A percentile compares a stretch with the other conserved stretches of the same genome.
Conservation (phyloP, 2,113 vertebrate species). For the Camelus bactrianus region DNA sequence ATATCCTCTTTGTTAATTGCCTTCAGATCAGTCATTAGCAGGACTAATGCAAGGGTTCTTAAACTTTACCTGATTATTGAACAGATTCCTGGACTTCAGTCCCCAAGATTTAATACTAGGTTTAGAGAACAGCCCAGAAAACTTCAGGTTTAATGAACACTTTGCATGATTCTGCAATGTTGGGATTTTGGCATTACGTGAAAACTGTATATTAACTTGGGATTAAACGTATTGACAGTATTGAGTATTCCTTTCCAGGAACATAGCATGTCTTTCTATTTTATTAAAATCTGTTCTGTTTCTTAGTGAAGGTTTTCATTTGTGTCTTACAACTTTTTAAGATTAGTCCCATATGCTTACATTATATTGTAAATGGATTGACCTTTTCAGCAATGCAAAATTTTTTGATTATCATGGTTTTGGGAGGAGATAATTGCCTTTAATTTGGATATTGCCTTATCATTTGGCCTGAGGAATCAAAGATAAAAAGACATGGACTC, state of each 20-base stretch:
- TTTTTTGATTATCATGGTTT: neutral
- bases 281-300: neutral
- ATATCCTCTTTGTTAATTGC: neutral
- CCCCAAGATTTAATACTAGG: neutral
- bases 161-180: neutral
- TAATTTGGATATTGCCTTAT: neutral
- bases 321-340: neutral
- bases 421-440: neutral
- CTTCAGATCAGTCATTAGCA: neutral
- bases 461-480: neutral
- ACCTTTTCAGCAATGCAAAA: neutral
- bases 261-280: neutral
- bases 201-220: neutral
- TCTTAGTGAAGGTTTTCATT: neutral
- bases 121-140: neutral
- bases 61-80: neutral
- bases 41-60: neutral
- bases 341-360: neutral
- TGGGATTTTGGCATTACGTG: neutral
- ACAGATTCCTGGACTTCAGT: constrained; percentile 32
- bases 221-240: neutral
- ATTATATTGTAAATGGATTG: neutral
- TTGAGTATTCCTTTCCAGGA: neutral
- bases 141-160: neutral
- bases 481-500: neutral